Evolutionary conservation across 2,888 invertebrate species (phyloP).

Genomic region (Camptogramma bilineatum): DNA sequence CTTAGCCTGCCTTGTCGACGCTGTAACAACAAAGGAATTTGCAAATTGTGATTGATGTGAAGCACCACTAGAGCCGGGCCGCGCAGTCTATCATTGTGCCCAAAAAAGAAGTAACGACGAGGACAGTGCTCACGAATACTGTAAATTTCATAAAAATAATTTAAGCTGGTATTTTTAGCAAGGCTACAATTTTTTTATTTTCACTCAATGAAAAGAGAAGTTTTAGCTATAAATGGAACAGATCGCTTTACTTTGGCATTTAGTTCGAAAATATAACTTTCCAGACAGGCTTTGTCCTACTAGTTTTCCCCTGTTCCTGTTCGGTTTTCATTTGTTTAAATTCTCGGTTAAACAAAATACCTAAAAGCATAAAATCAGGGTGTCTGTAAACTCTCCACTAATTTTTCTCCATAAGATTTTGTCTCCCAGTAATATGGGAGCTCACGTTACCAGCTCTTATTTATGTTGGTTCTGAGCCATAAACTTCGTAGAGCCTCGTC

Average conservation of each 20-base stretch:
- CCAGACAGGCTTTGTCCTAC: too few relatives aligned
- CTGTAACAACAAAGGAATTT: slow-evolving; percentile 14
- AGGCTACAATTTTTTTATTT: too few relatives aligned
- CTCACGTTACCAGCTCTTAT: slow-evolving; percentile 14
- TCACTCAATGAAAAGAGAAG: too few relatives aligned
- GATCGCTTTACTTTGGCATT: too few relatives aligned
- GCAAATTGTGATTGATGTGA: slow-evolving; percentile 20
- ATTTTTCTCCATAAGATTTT: slow-evolving; percentile 11
- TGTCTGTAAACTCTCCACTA: background rate
- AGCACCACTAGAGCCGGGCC: background rate
- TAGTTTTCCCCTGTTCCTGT: too few relatives aligned
- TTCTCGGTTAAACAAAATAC: background rate
- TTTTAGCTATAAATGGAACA: too few relatives aligned
- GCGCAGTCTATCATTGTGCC: background rate
- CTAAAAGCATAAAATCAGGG: background rate
- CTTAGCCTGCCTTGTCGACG: slow-evolving; percentile 17
- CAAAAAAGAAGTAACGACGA: background rate
- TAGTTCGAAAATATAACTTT: too few relatives aligned
- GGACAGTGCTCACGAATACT: background rate
- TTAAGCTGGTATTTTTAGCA: too few relatives aligned
- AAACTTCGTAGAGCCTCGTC: slow-evolving; percentile 26
- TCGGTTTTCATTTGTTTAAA: background rate
- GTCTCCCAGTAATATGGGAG: slow-evolving; percentile 7
- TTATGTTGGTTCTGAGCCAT: slow-evolving; percentile 24
- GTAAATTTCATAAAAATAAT: too few relatives aligned